Base-by-base conservation (phyloP, 1,140 invertebrate genomes). In the Musca domestica region DNA sequence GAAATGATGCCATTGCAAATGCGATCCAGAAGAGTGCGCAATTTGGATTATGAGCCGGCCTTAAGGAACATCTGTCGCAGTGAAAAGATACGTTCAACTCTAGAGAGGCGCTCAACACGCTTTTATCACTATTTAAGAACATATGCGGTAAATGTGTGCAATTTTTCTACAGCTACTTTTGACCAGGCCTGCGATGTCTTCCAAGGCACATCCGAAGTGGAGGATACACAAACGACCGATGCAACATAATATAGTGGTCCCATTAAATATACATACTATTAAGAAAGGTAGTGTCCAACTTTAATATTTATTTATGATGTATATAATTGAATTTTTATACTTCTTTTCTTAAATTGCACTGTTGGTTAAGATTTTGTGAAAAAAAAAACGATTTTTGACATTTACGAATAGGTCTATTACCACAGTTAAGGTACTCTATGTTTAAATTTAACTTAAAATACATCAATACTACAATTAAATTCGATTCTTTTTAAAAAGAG, bases 61-160 rank as follows among this genome's bases (percentile, higher is more conserved):
- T 82, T 88, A 67, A 83, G 88, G 20, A 76, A 77, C 47, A 86
- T 89, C 48, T 86, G 86, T 66, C 83, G 86, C 58, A 77, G 83
- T 34, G 88, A 89, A 72, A 84, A 83, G 69, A 71, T 73, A 14
- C 84, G 87, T 71, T 83, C 83, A 5, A 20, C 87, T 81, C 76
- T 83, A 84, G 76, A 86, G 84, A 72, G 88, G 83, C 79, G 74
- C 7, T 78, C 77, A 6, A 75, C 76, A 64, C 80, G 87, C 51
- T 89, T 88, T 76, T 87, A 86, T 81, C 86, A 88, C 74, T 88
- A 89, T 77, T 78, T 89, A 5, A 72, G 79, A 47, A 79, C 78
- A 68, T 69, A 71, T 69, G 58, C 68, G 15, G 66, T 34, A 2
- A 74, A 69, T 67, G 61, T 72, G 56, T 71, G 71, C 20, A 80